A percentile compares a stretch with the other conserved stretches of the same genome.
phyloP scores from a whole-genome alignment of 2,888 invertebrate genomes.

The Flexamia atlantica region DNA sequence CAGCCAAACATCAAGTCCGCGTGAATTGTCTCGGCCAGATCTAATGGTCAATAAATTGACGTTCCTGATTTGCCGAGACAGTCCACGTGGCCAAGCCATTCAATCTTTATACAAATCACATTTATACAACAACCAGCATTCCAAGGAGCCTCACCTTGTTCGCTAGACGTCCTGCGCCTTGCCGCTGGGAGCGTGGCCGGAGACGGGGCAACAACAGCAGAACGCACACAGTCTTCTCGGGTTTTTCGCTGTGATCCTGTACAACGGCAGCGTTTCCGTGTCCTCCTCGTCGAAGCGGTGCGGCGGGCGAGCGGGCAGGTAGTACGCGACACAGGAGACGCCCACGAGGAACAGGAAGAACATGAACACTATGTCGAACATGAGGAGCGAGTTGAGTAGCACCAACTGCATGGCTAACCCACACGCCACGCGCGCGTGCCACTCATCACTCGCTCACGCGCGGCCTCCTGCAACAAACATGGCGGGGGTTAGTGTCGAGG shows the following conservation, averaged over 20 bases:
- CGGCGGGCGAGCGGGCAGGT: slow-evolving; percentile 81
- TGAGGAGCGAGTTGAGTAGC: slow-evolving; percentile 91
- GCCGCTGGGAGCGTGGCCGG: slow-evolving; percentile 51
- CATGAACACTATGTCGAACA: slow-evolving; percentile 93
- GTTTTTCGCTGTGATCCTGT: slow-evolving; percentile 72
- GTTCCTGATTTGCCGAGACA: too few relatives aligned
- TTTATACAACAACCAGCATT: too few relatives aligned
- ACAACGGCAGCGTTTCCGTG: slow-evolving; percentile 42
- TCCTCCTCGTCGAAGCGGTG: slow-evolving; percentile 73
- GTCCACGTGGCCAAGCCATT: too few relatives aligned
- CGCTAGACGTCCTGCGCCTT: slow-evolving; percentile 63
- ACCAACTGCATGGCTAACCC: slow-evolving; percentile 83
- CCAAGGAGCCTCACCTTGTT: too few relatives aligned
- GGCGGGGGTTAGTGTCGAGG: background rate
- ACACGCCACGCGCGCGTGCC: slow-evolving; percentile 39
- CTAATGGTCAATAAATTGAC: too few relatives aligned
- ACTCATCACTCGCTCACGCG: slow-evolving; percentile 47
- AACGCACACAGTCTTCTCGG: slow-evolving; percentile 75
- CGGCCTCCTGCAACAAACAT: slow-evolving; percentile 44
- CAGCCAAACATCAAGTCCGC: too few relatives aligned
- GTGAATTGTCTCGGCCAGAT: too few relatives aligned
- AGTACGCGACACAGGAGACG: slow-evolving; percentile 89
- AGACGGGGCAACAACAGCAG: slow-evolving; percentile 69
- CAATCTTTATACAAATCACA: too few relatives aligned
- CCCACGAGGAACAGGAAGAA: slow-evolving; percentile 92